Percentiles rank a stretch among this genome's conserved stretches.
These are phyloP conservation scores for Pelmatolapia mariae DNA, from an alignment of 2,113 vertebrate species.

Conservation along the genomic window DNA sequence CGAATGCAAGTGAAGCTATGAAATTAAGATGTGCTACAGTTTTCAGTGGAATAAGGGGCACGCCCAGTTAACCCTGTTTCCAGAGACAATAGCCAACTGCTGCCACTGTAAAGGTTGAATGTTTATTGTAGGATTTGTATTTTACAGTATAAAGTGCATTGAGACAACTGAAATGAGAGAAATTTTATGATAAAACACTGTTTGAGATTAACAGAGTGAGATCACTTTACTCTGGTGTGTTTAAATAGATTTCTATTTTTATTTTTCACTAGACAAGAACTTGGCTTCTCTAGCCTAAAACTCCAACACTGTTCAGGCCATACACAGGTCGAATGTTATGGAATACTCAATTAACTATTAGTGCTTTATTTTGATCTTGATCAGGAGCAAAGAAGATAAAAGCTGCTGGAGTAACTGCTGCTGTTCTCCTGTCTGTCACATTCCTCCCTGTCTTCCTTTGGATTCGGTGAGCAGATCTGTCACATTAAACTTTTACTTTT, in stretches of 20 bases:
- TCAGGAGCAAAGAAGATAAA: background rate
- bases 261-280: background rate
- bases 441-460: background rate
- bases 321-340: background rate
- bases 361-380: background rate
- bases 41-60: too few species aligned
- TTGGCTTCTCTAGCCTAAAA: background rate
- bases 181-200: background rate
- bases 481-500: background rate
- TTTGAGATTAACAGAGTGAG: background rate
- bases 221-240: fast-evolving
- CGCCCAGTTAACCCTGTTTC: too few species aligned
- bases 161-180: fast-evolving
- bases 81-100: too few species aligned
- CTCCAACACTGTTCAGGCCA: background rate
- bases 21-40: too few species aligned
- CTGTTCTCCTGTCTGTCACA: background rate
- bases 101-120: too few species aligned
- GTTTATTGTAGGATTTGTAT: too few species aligned
- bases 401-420: background rate
- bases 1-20: fast-evolving
- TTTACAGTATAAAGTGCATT: too few species aligned
- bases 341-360: background rate
- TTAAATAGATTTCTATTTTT: background rate
- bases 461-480: background rate